Conservation (phyloP, 2,113 vertebrate genomes). For the Syngnathoides biaculeatus region DNA sequence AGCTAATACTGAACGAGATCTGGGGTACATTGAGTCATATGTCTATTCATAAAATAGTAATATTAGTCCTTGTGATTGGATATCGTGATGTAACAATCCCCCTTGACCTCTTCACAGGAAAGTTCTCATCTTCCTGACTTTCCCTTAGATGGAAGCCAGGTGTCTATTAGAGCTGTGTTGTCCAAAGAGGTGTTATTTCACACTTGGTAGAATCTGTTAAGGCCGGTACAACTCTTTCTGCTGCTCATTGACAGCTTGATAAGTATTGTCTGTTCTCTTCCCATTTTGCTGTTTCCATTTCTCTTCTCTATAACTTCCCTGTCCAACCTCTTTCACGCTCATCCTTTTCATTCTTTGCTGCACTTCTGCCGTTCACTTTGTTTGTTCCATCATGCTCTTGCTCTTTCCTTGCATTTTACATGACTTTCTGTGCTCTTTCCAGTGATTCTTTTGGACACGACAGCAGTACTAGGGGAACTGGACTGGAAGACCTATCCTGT, state of each 20-base stretch:
- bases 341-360: slow-evolving; percentile 9
- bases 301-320: slow-evolving; percentile 48
- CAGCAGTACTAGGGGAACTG: slow-evolving; percentile 85
- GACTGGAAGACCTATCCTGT: slow-evolving; percentile 96
- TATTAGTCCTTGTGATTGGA: not conserved
- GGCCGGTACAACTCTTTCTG: slow-evolving; percentile 46
- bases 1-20: not conserved
- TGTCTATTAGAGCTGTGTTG: slow-evolving; percentile 30
- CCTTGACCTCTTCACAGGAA: slow-evolving; percentile 49
- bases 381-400: slow-evolving; percentile 27
- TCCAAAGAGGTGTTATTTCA: slow-evolving; percentile 67
- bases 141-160: slow-evolving; percentile 20
- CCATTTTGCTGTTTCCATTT: slow-evolving; percentile 59
- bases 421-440: slow-evolving; percentile 20
- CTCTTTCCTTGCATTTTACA: slow-evolving; percentile 27
- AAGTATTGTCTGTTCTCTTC: slow-evolving; percentile 58
- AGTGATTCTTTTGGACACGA: slow-evolving; percentile 96
- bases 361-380: slow-evolving; percentile 29
- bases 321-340: slow-evolving; percentile 21
- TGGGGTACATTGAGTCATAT: not conserved
- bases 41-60: too few species aligned
- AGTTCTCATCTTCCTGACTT: slow-evolving; percentile 43
- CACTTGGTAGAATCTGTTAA: slow-evolving; percentile 62
- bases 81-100: not conserved
- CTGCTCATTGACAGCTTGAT: slow-evolving; percentile 62